These are phyloP conservation scores for Eospalax fontanierii DNA, from an alignment of 2,797 vertebrate genomes.

Conservation along the genomic window DNA sequence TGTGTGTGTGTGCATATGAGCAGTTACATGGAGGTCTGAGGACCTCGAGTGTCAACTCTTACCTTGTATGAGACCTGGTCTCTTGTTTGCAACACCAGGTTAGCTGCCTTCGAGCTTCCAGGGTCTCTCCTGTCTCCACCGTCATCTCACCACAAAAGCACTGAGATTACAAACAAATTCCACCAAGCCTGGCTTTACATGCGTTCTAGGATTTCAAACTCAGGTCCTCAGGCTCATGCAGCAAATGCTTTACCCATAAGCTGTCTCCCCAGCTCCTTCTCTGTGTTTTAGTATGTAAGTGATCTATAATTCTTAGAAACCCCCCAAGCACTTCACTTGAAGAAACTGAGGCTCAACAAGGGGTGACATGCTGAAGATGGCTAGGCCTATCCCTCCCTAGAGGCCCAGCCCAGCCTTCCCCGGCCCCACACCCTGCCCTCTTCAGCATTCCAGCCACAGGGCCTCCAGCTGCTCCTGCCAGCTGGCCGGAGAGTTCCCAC, in stretches of 20 bases:
- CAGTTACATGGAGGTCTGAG: not conserved
- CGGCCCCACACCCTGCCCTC: rapidly evolving
- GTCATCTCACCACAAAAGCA: not conserved
- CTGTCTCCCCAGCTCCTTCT: not conserved
- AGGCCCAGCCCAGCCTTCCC: not conserved
- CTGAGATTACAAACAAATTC: too few species aligned
- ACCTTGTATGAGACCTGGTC: not conserved
- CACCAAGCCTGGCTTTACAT: not conserved
- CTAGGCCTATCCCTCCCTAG: not conserved
- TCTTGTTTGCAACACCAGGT: not conserved
- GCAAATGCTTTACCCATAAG: not conserved
- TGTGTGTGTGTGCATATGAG: rapidly evolving
- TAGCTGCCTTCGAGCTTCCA: not conserved
- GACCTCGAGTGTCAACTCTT: not conserved
- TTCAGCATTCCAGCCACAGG: not conserved
- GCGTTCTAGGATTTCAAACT: not conserved
- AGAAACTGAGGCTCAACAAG: not conserved
- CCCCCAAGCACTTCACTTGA: not conserved
- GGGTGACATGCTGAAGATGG: not conserved
- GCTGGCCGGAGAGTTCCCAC: too few species aligned
- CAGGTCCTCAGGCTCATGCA: not conserved
- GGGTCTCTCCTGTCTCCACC: not conserved
- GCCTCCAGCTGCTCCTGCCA: not conserved
- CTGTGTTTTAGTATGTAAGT: not conserved
- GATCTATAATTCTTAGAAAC: not conserved